These are phyloP conservation scores for Glaucidium brasilianum DNA, from an alignment of 2,113 vertebrate genomes.

Conservation along the genomic window DNA sequence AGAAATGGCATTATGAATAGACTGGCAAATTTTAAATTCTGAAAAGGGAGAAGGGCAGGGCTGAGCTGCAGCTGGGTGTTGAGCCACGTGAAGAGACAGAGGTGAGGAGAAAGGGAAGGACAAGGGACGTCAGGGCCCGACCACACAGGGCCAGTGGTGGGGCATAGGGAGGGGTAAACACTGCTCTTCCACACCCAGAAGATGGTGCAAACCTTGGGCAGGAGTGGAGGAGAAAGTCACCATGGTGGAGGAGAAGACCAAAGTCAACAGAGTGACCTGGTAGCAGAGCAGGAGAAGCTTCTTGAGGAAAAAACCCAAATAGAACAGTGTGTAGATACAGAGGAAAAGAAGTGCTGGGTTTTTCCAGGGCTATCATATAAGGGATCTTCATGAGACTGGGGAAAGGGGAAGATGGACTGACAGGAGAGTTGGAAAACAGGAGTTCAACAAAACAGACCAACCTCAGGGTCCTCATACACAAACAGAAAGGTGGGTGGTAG, in stretches of 20 bases:
- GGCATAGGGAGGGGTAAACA: neutral
- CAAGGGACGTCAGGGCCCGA: neutral
- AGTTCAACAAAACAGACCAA: neutral
- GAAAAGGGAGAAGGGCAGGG: neutral
- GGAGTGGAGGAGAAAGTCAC: neutral
- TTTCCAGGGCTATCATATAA: neutral
- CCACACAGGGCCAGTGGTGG: neutral
- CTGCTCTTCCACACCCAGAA: neutral
- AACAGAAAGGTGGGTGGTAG: neutral
- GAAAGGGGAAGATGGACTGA: neutral
- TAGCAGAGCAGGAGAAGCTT: neutral
- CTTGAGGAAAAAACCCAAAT: neutral
- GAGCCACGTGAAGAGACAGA: neutral
- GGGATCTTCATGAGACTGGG: neutral
- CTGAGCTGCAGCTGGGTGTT: neutral
- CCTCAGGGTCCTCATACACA: neutral
- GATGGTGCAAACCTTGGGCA: neutral
- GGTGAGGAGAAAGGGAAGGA: neutral
- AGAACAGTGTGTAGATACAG: neutral
- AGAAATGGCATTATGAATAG: neutral
- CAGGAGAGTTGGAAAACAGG: neutral
- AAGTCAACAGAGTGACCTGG: neutral
- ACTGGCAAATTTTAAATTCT: neutral
- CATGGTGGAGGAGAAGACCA: neutral
- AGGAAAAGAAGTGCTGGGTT: neutral